Evolutionary conservation across 2,888 invertebrate species (phyloP).

Genomic region (Hyposoter didymator): DNA sequence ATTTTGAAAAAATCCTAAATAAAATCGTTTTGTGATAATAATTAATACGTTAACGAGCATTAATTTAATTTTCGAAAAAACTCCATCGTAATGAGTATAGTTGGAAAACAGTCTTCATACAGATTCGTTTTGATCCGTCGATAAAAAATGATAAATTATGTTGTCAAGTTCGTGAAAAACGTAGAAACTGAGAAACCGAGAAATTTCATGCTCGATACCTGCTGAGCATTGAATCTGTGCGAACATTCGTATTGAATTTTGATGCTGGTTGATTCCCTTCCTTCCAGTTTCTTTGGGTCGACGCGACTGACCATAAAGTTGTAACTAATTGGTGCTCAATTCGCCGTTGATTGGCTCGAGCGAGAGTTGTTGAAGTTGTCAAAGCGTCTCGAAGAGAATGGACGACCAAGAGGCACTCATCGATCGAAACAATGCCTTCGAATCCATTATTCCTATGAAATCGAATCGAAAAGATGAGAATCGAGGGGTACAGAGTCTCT

Average conservation of each 20-base stretch:
- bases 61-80: too few relatives aligned
- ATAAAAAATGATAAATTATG: background rate
- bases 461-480: background rate
- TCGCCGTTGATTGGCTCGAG: constrained; percentile 36
- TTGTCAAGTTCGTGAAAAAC: background rate
- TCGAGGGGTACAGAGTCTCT: background rate
- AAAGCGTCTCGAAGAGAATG: constrained; percentile 29
- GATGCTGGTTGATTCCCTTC: constrained; percentile 13
- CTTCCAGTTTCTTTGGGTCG: constrained; percentile 25
- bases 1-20: too few relatives aligned
- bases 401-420: constrained; percentile 14
- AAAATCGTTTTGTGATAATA: too few relatives aligned
- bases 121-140: background rate
- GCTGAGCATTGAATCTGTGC: constrained; percentile 16
- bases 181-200: too few relatives aligned
- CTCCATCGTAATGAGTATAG: background rate
- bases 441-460: constrained; percentile 13
- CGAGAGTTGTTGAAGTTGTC: constrained; percentile 40
- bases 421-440: background rate
- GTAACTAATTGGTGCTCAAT: constrained; percentile 55
- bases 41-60: too few relatives aligned
- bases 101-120: background rate
- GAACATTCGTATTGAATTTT: constrained; percentile 2
- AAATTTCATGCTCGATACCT: constrained; percentile 32
- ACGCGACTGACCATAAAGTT: constrained; percentile 23